Conservation (phyloP, 2,113 vertebrate species). For the Jaculus jaculus region DNA sequence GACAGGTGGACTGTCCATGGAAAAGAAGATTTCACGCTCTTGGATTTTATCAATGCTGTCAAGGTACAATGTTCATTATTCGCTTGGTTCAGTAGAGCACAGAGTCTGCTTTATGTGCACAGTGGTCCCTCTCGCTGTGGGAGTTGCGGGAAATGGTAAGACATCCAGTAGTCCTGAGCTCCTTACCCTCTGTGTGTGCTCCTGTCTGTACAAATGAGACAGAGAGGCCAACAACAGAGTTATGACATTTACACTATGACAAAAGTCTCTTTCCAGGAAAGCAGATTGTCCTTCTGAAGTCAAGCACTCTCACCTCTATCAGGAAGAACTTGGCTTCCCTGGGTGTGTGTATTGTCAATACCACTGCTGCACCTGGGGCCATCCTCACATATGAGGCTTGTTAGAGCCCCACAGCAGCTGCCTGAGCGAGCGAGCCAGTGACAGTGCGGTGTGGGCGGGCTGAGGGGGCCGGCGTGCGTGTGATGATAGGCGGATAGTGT, state of each 20-base stretch:
- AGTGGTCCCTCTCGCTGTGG: not conserved
- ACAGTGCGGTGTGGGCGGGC: no score
- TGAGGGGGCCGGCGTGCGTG: no score
- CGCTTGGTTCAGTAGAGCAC: not conserved
- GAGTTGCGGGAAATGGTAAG: not conserved
- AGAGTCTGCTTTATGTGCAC: not conserved
- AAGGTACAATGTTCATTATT: slow-evolving; percentile 86
- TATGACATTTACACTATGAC: not conserved
- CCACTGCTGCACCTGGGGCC: not conserved
- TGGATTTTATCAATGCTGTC: slow-evolving; percentile 97
- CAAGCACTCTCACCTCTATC: not conserved
- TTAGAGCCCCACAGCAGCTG: no score
- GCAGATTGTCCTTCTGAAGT: not conserved
- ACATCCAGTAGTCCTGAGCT: not conserved
- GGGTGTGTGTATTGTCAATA: not conserved
- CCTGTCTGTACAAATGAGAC: not conserved
- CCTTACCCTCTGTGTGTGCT: not conserved
- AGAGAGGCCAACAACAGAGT: not conserved
- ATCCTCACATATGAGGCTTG: not conserved
- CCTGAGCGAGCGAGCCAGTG: no score
- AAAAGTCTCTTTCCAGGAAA: not conserved
- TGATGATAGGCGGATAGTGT: no score
- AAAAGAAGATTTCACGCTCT: slow-evolving; percentile 96
- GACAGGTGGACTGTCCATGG: slow-evolving; percentile 96
- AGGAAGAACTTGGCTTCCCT: not conserved